Base-by-base conservation (phyloP, 35 echinoderm and acorn worm genomes). In the Stichopus chloronotus region DNA sequence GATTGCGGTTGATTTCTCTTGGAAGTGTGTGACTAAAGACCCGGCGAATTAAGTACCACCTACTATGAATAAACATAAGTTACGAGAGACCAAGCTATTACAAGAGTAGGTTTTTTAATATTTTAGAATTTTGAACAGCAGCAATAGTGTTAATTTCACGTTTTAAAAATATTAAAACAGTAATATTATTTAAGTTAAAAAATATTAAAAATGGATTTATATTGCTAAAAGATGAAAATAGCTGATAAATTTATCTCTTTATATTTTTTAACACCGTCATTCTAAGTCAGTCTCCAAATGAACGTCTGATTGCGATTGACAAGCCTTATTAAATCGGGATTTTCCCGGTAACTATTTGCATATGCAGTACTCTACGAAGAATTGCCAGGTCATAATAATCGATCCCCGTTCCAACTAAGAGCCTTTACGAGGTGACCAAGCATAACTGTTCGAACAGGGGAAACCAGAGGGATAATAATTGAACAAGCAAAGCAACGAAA, bases 341-440 rank as follows among this genome's bases (percentile, higher is more conserved):
- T 88, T 88, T 88, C 86, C 86, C 86, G 43, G 86, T 63, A 88
- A 25, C n/a, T 54, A 61, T 88, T 88, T 88, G 58, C 86, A 88
- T 88, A 88, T 88, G 9, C 58, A 88, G 58, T 52, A 69, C 22
- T 12, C 54, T 88, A 88, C 86, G 19, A 57, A 69, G 86, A 88
- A 88, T 58, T 69, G 86, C 86, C 86, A 88, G 86, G 86, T 88
- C 86, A 88, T 88, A 88, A 58, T 88, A 30, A 88, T 88, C 58
- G 86, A 63, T 88, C 57, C 86, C 17, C 43, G 57, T 88, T 88
- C 86, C 52, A 83, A 52, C 80, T 83, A 83, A 19, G 58, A 65
- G 11, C 61, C 61, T 19, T 19, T 65, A 65, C 11, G 61, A 19
- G 61, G 61, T 65, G 61, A 65, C 19, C 61, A 65, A 65, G 61